phyloP scores from a whole-genome alignment of 2,113 vertebrate species.

The Stomatorhinus ivindoensis region DNA sequence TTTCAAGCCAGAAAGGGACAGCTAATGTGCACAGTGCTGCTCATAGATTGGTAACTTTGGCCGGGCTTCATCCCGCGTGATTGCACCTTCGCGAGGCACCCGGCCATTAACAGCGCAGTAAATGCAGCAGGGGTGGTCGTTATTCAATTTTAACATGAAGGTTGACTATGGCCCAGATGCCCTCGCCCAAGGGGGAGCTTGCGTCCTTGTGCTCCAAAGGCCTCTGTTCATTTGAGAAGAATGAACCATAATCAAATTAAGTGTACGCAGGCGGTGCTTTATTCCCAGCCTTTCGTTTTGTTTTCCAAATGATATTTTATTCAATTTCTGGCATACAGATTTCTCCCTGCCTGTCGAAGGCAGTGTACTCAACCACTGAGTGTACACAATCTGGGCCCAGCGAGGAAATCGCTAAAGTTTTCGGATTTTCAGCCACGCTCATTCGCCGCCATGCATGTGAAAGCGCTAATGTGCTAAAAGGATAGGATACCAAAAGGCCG shows the following conservation, averaged over 20 bases:
- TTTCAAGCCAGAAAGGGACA: constrained; percentile 87
- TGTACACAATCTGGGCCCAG: background rate
- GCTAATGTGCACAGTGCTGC: constrained; percentile 88
- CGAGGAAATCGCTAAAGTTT: constrained; percentile 30
- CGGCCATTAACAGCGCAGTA: constrained; percentile 65
- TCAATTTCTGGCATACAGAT: background rate
- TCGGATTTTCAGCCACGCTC: constrained; percentile 34
- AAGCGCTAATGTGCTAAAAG: background rate
- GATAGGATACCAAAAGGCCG: constrained; percentile 27
- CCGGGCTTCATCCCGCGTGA: constrained; percentile 79
- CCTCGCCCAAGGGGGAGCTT: background rate
- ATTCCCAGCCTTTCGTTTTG: background rate
- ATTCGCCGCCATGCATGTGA: constrained; percentile 18
- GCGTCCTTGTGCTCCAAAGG: background rate
- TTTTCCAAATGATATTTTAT: background rate
- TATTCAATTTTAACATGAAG: constrained; percentile 61
- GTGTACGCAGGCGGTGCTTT: background rate
- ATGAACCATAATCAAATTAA: background rate
- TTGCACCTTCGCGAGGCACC: constrained; percentile 74
- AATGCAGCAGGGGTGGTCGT: constrained; percentile 73
- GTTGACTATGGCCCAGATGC: constrained; percentile 21
- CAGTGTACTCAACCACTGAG: background rate
- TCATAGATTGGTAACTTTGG: constrained; percentile 84
- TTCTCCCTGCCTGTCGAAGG: background rate
- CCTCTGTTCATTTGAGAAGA: background rate